A percentile compares a stretch with the other conserved stretches of the same genome.
Evolutionary conservation across 30 jellyfish, hydroid and myxozoan species (phyloP).

Genomic region (Aurelia sp.): DNA sequence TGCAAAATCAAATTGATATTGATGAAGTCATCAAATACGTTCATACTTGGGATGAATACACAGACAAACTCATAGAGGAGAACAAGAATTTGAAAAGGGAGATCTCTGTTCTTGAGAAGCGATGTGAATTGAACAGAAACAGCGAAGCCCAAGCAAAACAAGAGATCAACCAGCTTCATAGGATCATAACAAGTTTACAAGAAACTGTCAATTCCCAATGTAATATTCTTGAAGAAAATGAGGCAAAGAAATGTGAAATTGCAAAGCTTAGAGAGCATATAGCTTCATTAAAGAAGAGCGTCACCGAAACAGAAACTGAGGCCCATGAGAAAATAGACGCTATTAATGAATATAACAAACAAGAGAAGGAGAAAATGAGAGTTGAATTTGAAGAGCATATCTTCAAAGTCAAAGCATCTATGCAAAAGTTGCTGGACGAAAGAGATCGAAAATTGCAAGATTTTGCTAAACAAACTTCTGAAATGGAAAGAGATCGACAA

Average conservation of each 20-base stretch:
- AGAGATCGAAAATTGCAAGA: slow-evolving; percentile 15
- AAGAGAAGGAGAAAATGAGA: slow-evolving; percentile 3
- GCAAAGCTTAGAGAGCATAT: slow-evolving; percentile 17
- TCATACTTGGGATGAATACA: slow-evolving; percentile 50
- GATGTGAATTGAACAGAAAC: slow-evolving; percentile 52
- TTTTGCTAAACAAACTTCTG: neutral
- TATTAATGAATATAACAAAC: slow-evolving; percentile 10
- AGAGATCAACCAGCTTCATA: slow-evolving; percentile 56
- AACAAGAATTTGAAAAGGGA: slow-evolving; percentile 39
- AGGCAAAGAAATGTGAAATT: slow-evolving; percentile 19
- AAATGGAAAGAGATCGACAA: slow-evolving; percentile 33
- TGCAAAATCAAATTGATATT: slow-evolving; percentile 49
- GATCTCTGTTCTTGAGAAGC: slow-evolving; percentile 22
- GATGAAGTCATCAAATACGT: slow-evolving; percentile 47
- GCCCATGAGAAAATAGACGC: slow-evolving; percentile 35
- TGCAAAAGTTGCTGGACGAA: slow-evolving; percentile 28
- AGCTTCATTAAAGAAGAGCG: neutral
- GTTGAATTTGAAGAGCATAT: slow-evolving; percentile 31
- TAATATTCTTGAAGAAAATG: slow-evolving; percentile 38
- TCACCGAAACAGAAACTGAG: slow-evolving; percentile 19
- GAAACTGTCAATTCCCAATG: slow-evolving; percentile 44
- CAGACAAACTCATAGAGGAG: slow-evolving; percentile 51
- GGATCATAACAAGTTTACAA: slow-evolving; percentile 31
- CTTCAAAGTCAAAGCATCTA: neutral
- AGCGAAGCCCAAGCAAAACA: slow-evolving; percentile 60